Evolutionary conservation across 2,888 invertebrate species (phyloP), one percentile per base, ranked within the genome.

Genomic region (Tortrix viridana): DNA sequence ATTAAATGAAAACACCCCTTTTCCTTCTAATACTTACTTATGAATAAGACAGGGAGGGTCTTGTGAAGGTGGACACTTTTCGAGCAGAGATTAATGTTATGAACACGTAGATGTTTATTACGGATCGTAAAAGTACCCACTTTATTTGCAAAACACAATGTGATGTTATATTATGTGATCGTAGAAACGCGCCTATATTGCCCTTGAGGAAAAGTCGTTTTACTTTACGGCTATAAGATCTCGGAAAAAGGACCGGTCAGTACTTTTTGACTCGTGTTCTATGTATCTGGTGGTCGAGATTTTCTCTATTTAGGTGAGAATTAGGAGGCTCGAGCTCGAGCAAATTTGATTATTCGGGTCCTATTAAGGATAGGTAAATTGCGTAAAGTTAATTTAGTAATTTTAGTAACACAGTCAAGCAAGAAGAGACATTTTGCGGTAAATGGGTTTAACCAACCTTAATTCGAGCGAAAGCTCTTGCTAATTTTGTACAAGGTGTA

Each of bases 341-440:
- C 73, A 69, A 78, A 79, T 76, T 75, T 72, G 71, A 79, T 82
- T 79, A 81, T 79, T 78, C 72, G 73, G 52, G 20, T 56, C 38
- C 54, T 32, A 18, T n/a, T n/a, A 37, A n/a, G 47, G 52, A 56
- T 50, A 44, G 43, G 67, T 68, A 65, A 74, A n/a, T n/a, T 71
- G 66, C 63, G 67, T 68, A 67, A 71, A 69, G 68, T 73, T 69
- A 57, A 70, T 69, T 74, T 74, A 69, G 67, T 62, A 69, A 63
- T 65, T 69, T 74, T 74, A 69, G 67, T 62, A 69, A 63, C 66
- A 57, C 64, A 61, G 53, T 48, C 57, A 63, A 58, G 60, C 57
- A 63, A 58, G 60, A 60, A 60, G 46, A 62, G 52, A 32, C 52
- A 43, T 63, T 58, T 58, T 48, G 63, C 46, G 50, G 50, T 38